Percentiles rank a stretch among this genome's conserved stretches.
phyloP scores from a whole-genome alignment of 2,113 vertebrate genomes.

The Varanus salvator region DNA sequence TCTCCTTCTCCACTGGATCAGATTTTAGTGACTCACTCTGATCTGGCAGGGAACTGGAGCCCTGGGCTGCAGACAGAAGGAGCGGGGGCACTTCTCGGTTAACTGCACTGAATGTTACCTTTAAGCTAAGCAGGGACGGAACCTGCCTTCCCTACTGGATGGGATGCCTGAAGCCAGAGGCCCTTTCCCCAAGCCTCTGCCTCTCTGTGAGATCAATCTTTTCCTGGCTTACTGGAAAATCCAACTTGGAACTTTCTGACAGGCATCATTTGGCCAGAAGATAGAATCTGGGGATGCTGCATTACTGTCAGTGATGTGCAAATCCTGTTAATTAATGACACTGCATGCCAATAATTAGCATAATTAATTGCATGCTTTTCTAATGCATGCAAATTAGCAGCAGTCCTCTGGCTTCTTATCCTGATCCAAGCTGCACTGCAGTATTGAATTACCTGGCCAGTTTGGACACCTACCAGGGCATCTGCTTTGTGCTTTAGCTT shows the following conservation, averaged over 20 bases:
- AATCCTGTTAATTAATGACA: background rate
- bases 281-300: background rate
- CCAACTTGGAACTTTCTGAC: background rate
- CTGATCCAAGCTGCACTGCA: background rate
- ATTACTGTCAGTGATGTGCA: background rate
- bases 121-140: too few species aligned
- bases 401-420: background rate
- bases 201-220: background rate
- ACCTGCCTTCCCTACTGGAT: background rate
- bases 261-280: background rate
- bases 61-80: background rate
- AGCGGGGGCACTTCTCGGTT: background rate
- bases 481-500: constrained; percentile 96
- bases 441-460: background rate
- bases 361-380: constrained; percentile 2
- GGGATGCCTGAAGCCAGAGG: too few species aligned
- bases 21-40: background rate
- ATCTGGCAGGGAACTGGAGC: too few species aligned
- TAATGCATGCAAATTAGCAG: background rate
- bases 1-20: background rate
- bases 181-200: background rate
- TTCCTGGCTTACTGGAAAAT: background rate
- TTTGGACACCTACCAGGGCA: constrained; percentile 84
- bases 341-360: background rate
- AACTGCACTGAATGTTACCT: background rate